Base-by-base conservation (phyloP, 2,113 vertebrate genomes). In the Phylloscopus trochiloides region DNA sequence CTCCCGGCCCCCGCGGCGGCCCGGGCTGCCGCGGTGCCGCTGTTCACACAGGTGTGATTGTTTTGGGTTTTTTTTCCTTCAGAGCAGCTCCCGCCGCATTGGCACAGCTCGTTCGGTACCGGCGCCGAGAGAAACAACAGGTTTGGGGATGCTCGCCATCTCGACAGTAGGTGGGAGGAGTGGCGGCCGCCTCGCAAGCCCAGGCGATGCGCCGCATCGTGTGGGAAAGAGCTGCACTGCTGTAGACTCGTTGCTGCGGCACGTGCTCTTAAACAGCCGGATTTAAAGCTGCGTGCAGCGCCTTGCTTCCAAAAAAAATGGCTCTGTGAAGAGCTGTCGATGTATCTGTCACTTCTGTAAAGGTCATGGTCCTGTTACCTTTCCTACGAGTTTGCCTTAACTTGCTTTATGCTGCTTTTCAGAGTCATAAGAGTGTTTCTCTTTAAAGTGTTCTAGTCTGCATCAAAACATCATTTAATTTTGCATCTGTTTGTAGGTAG, bases 371-470 rank as follows among this genome's bases (percentile, higher is more conserved):
- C 20, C 26, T 7, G 10, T 38, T 40, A 20, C 18, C 26, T 40
- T 29, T 36, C 36, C 59, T 3, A 0, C 7, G 32, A 48, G 22
- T 17, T 65, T 1, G 1, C 31, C 48, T 45, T 14, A 61, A 40
- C 14, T 59, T 38, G 26, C 20, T 71, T 36, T 20, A 9, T 43
- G 10, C 29, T 59, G 20, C 63, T 68, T 75, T 51, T 20, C 18
- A 12, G 52, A 26, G 36, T 42, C 12, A 1, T 6, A 45, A 19
- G 5, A 51, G 13, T 10, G 3, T 63, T 75, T 24, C 12, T 50
- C 9, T 40, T 31, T 7, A 19, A 82, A 65, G 9, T 2, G 3
- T 45, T 72, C 29, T 22, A 50, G 29, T 31, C 10, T 24, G 40
- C 36, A 45, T 65, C n/a, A 15, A 86, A 93, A 51, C 26, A 20